These are phyloP conservation scores for Chloroceryle aenea DNA, from an alignment of 2,113 vertebrate genomes.

Conservation along the genomic window DNA sequence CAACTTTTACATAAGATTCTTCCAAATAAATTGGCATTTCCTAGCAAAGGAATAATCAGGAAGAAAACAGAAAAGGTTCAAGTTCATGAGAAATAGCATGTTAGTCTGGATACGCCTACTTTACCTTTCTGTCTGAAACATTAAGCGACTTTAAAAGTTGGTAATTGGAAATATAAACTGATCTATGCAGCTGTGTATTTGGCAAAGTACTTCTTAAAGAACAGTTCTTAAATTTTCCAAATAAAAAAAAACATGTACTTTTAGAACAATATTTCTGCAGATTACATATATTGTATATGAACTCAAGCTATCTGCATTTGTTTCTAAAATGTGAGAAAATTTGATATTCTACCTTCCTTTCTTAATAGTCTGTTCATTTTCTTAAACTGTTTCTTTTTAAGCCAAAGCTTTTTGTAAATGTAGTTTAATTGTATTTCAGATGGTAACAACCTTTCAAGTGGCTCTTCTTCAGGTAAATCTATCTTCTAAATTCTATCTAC, in stretches of 20 bases:
- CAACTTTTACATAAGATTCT: not conserved
- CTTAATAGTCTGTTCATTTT: constrained; percentile 21
- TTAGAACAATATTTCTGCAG: not conserved
- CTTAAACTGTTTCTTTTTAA: constrained; percentile 15
- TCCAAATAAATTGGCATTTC: not conserved
- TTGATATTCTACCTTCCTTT: not conserved
- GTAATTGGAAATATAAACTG: not conserved
- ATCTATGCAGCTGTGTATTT: not conserved
- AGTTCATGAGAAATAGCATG: not conserved
- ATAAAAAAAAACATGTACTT: not conserved
- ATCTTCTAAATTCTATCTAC: constrained; percentile 46
- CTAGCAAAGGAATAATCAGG: not conserved
- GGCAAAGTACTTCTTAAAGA: not conserved
- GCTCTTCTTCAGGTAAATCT: constrained; percentile 75
- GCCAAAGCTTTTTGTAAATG: constrained; percentile 55
- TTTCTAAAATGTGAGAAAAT: constrained; percentile 1
- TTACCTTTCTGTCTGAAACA: not conserved
- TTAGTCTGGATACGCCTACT: not conserved
- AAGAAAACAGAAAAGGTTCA: not conserved
- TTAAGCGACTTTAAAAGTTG: not conserved
- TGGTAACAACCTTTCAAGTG: constrained; percentile 73
- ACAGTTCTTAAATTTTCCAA: not conserved
- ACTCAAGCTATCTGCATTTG: not conserved
- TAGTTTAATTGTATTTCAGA: constrained; percentile 76
- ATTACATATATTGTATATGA: not conserved